These are phyloP conservation scores for Rhagonycha lutea DNA, from an alignment of 2,888 invertebrate genomes.

Conservation along the genomic window DNA sequence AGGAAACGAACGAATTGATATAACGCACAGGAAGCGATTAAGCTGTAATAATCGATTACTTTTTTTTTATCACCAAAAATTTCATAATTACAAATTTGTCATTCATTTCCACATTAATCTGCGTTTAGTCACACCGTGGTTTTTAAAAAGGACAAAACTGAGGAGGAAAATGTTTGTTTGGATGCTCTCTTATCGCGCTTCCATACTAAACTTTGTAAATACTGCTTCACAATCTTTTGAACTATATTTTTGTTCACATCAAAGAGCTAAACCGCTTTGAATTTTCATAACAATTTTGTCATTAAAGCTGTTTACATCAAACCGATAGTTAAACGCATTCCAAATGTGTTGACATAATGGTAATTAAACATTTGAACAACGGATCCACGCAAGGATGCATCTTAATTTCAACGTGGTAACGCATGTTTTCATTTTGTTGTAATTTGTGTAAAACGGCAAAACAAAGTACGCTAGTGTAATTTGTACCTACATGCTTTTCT, in stretches of 20 bases:
- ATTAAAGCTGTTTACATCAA: background rate
- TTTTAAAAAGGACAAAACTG: background rate
- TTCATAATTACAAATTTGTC: background rate
- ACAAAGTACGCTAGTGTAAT: background rate
- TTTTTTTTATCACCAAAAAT: background rate
- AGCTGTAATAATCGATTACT: background rate
- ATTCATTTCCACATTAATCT: background rate
- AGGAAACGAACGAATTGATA: background rate
- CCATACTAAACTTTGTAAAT: background rate
- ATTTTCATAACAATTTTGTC: background rate
- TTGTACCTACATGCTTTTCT: background rate
- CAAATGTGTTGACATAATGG: background rate
- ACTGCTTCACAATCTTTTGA: background rate
- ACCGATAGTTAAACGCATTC: slow-evolving; percentile 1
- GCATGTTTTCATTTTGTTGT: background rate
- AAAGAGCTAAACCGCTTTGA: background rate
- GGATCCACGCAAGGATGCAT: slow-evolving; percentile 12
- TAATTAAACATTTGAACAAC: slow-evolving; percentile 10
- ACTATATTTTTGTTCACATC: background rate
- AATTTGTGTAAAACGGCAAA: background rate
- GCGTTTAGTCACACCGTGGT: background rate
- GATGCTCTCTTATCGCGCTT: background rate
- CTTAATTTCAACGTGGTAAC: background rate
- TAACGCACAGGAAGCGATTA: background rate
- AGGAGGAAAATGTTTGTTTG: background rate